A percentile compares a stretch with the other conserved stretches of the same genome.
Evolutionary conservation across 2,797 vertebrate species (phyloP).

Genomic region (Galagoides demidoff): DNA sequence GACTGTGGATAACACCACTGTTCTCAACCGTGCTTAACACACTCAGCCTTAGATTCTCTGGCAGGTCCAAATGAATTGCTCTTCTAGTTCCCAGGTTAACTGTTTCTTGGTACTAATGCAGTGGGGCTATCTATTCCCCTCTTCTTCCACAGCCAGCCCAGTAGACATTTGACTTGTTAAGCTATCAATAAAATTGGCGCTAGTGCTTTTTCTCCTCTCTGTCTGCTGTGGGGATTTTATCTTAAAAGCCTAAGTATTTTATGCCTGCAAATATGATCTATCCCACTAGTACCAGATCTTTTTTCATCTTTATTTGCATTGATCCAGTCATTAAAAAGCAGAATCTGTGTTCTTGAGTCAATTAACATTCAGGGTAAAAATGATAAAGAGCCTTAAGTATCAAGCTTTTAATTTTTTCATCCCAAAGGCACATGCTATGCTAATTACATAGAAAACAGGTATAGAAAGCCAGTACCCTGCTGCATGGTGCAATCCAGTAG

Average conservation of each 20-base stretch:
- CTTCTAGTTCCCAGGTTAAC: neutral
- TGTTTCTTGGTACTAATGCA: neutral
- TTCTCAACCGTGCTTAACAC: neutral
- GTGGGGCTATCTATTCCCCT: accelerated
- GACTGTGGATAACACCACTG: neutral
- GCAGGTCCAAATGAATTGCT: neutral
- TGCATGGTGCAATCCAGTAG: constrained; percentile 95
- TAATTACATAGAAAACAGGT: neutral
- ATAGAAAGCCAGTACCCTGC: constrained; percentile 88
- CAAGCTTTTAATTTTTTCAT: neutral
- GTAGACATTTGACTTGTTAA: neutral
- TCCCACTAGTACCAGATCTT: neutral
- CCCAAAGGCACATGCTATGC: neutral
- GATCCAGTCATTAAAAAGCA: constrained; percentile 21
- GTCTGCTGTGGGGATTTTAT: neutral
- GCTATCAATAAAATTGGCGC: neutral
- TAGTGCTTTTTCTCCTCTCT: neutral
- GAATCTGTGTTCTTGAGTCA: neutral
- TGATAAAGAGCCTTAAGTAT: neutral
- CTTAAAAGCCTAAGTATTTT: neutral
- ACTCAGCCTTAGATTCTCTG: neutral
- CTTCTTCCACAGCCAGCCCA: neutral
- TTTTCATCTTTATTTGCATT: neutral
- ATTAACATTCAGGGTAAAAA: neutral
- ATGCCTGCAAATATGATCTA: neutral